A percentile compares a stretch with the other conserved stretches of the same genome.
These are phyloP conservation scores for Etheostoma spectabile DNA, from an alignment of 2,113 vertebrate species.

Conservation along the genomic window DNA sequence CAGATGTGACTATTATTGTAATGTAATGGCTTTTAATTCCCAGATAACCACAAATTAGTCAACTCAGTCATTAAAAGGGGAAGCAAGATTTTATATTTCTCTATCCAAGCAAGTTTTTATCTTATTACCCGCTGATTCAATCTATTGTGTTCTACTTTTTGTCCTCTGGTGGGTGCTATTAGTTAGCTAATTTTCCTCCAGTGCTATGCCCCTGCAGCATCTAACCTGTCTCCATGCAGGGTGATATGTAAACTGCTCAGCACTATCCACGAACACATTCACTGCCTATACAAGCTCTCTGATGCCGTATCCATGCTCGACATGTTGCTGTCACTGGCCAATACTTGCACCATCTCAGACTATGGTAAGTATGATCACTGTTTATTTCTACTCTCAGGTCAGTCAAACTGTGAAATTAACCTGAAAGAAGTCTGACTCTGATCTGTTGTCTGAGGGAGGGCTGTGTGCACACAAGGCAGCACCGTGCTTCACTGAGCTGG, in stretches of 20 bases:
- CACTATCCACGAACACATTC: conserved; percentile 91
- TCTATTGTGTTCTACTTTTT: not conserved
- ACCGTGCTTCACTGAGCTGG: conserved; percentile 16
- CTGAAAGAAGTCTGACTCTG: conserved; percentile 13
- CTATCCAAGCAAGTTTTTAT: not conserved
- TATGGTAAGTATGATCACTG: conserved; percentile 85
- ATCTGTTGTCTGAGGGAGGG: conserved; percentile 45
- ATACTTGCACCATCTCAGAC: conserved; percentile 93
- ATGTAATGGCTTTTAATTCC: not conserved
- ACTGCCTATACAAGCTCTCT: conserved; percentile 96
- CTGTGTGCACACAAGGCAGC: conserved; percentile 27
- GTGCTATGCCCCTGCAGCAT: not conserved
- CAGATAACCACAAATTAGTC: not conserved
- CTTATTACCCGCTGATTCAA: not conserved
- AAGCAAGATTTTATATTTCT: not conserved
- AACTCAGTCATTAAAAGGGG: not conserved
- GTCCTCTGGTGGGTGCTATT: conserved; percentile 65
- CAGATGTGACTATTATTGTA: not conserved
- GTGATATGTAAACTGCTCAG: conserved; percentile 92
- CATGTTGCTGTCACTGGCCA: conserved; percentile 95
- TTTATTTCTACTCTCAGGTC: not conserved
- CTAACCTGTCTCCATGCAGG: conserved; percentile 79
- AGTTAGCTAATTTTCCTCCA: not conserved
- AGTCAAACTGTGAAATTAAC: conserved; percentile 34
- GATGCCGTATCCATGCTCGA: conserved; percentile 97